A percentile compares a stretch with the other conserved stretches of the same genome.
phyloP scores from a whole-genome alignment of 2,797 vertebrate species.

The Cyclopterus lumpus region DNA sequence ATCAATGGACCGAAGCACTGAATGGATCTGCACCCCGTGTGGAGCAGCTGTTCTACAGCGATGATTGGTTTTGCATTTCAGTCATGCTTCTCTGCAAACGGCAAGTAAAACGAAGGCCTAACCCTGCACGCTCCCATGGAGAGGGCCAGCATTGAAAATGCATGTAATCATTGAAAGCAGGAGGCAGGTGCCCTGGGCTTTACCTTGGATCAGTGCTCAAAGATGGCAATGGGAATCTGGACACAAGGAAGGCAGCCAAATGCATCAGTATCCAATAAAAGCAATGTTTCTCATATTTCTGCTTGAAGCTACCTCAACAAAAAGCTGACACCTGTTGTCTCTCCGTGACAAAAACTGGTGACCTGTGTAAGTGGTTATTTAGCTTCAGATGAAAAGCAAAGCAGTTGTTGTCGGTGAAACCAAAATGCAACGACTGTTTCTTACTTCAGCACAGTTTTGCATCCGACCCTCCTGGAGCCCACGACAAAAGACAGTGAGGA shows the following conservation, averaged over 20 bases:
- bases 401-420: constrained; percentile 3
- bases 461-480: constrained; percentile 29
- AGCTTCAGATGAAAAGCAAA: constrained; percentile 12
- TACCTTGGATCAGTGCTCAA: constrained; percentile 63
- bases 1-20: constrained; percentile 14
- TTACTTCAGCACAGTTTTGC: not conserved
- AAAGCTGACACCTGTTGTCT: constrained; percentile 19
- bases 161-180: constrained; percentile 68
- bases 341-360: constrained; percentile 25
- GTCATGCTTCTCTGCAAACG: constrained; percentile 67
- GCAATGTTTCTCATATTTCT: constrained; percentile 13
- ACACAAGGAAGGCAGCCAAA: constrained; percentile 50
- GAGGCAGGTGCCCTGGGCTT: constrained; percentile 61
- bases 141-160: constrained; percentile 62
- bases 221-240: constrained; percentile 56
- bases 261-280: constrained; percentile 35
- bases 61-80: constrained; percentile 63
- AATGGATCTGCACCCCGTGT: constrained; percentile 37
- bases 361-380: constrained; percentile 28
- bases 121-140: constrained; percentile 49
- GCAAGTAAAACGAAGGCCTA: constrained; percentile 62
- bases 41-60: constrained; percentile 42
- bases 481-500: constrained; percentile 37
- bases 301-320: not conserved
- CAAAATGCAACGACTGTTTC: constrained; percentile 3